phyloP scores from a whole-genome alignment of 2,113 vertebrate species.

The Cephalopholis sonnerati region DNA sequence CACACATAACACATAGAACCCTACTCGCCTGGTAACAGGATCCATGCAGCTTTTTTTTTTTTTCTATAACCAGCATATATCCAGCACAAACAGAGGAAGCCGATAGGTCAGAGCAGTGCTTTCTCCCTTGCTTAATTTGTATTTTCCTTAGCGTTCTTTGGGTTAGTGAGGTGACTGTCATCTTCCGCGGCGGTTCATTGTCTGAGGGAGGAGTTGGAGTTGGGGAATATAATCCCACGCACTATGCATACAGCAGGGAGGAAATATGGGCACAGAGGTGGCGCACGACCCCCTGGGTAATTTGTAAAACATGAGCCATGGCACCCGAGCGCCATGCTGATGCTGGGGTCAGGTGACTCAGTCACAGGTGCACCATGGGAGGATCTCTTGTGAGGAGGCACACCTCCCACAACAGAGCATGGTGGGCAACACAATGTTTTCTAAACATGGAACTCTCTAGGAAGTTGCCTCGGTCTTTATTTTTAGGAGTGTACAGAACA shows the following conservation, averaged over 20 bases:
- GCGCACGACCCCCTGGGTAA: conserved; percentile 82
- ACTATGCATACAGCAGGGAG: conserved; percentile 85
- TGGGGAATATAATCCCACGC: conserved; percentile 79
- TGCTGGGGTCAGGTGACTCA: conserved; percentile 83
- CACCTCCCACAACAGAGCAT: conserved; percentile 26
- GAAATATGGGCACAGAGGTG: conserved; percentile 83
- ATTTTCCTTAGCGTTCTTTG: conserved; percentile 48
- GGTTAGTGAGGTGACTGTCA: conserved; percentile 69
- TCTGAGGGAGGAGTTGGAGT: conserved; percentile 56
- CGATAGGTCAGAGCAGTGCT: conserved; percentile 47
- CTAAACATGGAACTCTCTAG: conserved; percentile 48
- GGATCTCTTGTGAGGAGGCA: conserved; percentile 73
- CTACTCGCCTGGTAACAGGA: conserved; percentile 23
- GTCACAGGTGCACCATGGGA: conserved; percentile 87
- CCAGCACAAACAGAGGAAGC: conserved; percentile 39
- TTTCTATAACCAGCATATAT: conserved; percentile 23
- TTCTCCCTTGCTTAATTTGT: conserved; percentile 59
- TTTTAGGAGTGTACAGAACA: conserved; percentile 32
- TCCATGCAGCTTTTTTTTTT: conserved; percentile 28
- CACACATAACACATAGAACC: conserved; percentile 23
- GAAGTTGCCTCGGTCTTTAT: conserved; percentile 26
- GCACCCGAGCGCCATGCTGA: conserved; percentile 81
- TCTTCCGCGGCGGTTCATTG: conserved; percentile 57
- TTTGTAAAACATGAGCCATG: conserved; percentile 86
- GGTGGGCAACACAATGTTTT: conserved; percentile 40